phyloP scores from a whole-genome alignment of 1,140 invertebrate species.

The Trachelipus rathkii region DNA sequence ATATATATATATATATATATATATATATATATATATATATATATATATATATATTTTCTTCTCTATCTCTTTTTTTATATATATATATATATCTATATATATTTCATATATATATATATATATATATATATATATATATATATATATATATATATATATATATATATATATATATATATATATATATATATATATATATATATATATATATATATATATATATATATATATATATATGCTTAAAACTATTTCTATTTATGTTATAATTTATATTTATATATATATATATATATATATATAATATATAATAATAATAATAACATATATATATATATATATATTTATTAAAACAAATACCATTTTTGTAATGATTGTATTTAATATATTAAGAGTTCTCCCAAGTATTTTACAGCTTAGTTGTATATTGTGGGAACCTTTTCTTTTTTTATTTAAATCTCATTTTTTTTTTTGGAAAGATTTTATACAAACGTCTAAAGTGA shows the following conservation, averaged over 20 bases:
- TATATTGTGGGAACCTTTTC: too few relatives aligned
- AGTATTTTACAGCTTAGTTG: too few relatives aligned
- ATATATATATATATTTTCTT: too few relatives aligned
- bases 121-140: conserved; percentile 20
- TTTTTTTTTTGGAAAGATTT: too few relatives aligned
- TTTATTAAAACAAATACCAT: too few relatives aligned
- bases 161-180: conserved; percentile 14
- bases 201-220: not conserved
- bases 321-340: not conserved
- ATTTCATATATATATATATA: not conserved
- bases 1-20: conserved; percentile 16
- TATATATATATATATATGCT: not conserved
- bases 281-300: not conserved
- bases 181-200: not conserved
- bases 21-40: not conserved
- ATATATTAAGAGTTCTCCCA: too few relatives aligned
- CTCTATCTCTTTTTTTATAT: too few relatives aligned
- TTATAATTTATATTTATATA: not conserved
- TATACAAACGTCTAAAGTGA: too few relatives aligned
- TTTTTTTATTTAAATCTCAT: too few relatives aligned
- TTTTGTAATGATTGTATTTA: too few relatives aligned
- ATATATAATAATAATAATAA: too few relatives aligned
- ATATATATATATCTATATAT: not conserved
- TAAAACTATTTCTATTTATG: too few relatives aligned
- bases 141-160: not conserved